Evolutionary conservation across 2,888 invertebrate species (phyloP), one percentile per base, ranked within the genome.

Genomic region (Adelphocoris suturalis): DNA sequence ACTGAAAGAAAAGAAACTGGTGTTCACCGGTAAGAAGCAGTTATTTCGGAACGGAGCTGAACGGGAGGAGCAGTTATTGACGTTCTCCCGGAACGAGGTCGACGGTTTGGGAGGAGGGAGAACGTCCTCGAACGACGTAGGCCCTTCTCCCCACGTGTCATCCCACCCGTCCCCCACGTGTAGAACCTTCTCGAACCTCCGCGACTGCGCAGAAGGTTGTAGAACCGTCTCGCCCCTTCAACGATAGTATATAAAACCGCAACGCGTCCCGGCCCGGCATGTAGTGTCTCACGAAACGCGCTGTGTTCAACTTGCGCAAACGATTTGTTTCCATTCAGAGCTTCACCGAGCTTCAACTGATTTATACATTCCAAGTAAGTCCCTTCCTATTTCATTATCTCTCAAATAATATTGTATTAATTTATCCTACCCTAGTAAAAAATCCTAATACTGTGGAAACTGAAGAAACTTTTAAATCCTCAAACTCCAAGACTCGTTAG

Each of bases 211-310:
- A 7, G 85, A 16, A 85, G 37, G 4, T 23, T 37, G 61, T n/a
- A 57, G 85, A 85, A 27, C 37, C 7, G 12, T 85, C 61, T 5
- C 0, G 85, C 85, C 46, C 57, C 85, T 85, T 85, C 85, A 19
- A 57, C 19, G 82, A 3, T 14, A 0, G 11, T n/a, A 82, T 82
- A 82, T 82, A 82, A 82, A 52, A 52, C 82, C 82, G 52, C 82
- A 16, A 23, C 4, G 19, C 52, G 23, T 47, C 82, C 19, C 14
- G 3, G 82, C 11, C 0, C 14, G 47, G 82, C 52, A 23, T 7
- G 52, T 52, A 14, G 52, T 52, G 12, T 52, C 52, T 7, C 3
- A 52, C 52, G 5, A 11, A 52, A 16, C 52, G 2, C 37, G 37
- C 12, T 52, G 52, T 11, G 52, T 5, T 16, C 13, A 7, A 14